Evolutionary conservation across 2,888 invertebrate species (phyloP), one percentile per base, ranked within the genome.

Genomic region (Unio pictorum): DNA sequence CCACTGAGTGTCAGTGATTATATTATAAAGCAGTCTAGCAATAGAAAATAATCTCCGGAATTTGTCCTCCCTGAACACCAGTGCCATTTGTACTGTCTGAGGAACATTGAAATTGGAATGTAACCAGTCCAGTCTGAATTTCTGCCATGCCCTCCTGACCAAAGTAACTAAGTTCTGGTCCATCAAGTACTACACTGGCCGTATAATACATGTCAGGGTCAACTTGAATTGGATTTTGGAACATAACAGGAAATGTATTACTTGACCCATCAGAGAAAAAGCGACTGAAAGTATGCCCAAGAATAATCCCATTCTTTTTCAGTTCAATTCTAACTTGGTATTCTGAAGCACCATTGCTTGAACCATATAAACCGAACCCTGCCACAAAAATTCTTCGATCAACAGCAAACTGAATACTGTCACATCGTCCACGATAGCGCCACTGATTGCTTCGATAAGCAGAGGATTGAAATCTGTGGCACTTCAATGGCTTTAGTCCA

Each of bases 11-110:
- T 30, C 28, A 17, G 28, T 54, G 20, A 56, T 20, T 68, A 26
- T 15, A 69, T 45, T n/a, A 30, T 55, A 59, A 17, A 63, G 17
- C 30, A 11, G 20, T 54, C 79, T 69, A 86, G 68, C 83, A 84
- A 87, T 97, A 98, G 90, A 97, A 98, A 86, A 98, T 96, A 73
- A 98, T 92, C 91, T 98, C 98, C 4, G 98, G 98, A 87, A 98
- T 98, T 91, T 98, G 98, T 60, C 98, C 98, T 63, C 98, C 98
- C 91, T 98, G 97, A 15, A 98, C 97, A 15, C 97, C 97, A 1
- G 98, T 98, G 64, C 98, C 98, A 86, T 98, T 98, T 68, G 98
- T 98, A 91, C 97, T 97, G 89, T 98, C 98, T 8, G 96, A 96
- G 67, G 97, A 97, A 91, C 97, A 97, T 91, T 98, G 97, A 91